These are phyloP conservation scores for Phrynosoma blainvillii DNA, from an alignment of 2,113 vertebrate species.

Conservation along the genomic window DNA sequence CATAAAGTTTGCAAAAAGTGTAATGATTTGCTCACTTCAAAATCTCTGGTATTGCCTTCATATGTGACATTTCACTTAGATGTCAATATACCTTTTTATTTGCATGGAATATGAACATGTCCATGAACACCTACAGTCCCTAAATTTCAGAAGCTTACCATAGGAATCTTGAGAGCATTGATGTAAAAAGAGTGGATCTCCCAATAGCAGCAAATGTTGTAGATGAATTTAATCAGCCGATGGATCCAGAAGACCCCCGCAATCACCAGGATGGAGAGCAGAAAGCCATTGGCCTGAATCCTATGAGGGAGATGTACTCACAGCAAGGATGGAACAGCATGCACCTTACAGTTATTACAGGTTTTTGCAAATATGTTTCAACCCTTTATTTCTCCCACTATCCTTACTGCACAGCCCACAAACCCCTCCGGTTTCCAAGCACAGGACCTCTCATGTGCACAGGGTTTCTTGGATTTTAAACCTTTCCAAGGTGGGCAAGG, in stretches of 20 bases:
- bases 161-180: slow-evolving; percentile 92
- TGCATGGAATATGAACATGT: background rate
- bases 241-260: slow-evolving; percentile 98
- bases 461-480: background rate
- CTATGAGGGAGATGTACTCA: slow-evolving; percentile 69
- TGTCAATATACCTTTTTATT: background rate
- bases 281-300: slow-evolving; percentile 89
- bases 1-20: background rate
- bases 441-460: background rate
- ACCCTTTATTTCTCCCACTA: background rate
- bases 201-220: slow-evolving; percentile 99
- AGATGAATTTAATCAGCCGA: slow-evolving; percentile 94
- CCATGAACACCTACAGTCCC: rapidly evolving
- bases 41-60: background rate
- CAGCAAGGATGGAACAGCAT: background rate
- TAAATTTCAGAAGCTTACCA: slow-evolving; percentile 69
- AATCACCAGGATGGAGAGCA: slow-evolving; percentile 91
- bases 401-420: background rate
- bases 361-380: background rate
- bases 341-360: background rate
- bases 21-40: background rate
- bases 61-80: background rate
- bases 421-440: too few species aligned
- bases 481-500: background rate
- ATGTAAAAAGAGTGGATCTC: slow-evolving; percentile 97